Percentiles rank a stretch among this genome's conserved stretches.
These are phyloP conservation scores for Pristiophorus japonicus DNA, from an alignment of 2,113 vertebrate genomes.

Conservation along the genomic window DNA sequence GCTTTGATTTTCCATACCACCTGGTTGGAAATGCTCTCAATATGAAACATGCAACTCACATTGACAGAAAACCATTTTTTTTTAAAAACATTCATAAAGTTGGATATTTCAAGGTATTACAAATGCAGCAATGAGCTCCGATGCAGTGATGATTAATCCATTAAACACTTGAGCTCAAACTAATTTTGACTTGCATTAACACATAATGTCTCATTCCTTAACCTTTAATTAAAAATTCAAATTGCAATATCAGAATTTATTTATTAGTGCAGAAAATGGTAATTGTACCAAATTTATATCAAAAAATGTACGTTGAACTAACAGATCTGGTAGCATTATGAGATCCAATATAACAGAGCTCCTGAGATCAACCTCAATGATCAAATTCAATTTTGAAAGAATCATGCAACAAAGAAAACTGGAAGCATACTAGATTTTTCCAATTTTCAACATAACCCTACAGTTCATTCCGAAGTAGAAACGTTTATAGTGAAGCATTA, in stretches of 20 bases:
- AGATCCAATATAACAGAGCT: background rate
- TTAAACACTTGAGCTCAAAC: background rate
- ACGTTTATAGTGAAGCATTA: background rate
- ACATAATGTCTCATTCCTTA: background rate
- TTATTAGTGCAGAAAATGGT: background rate
- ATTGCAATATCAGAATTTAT: background rate
- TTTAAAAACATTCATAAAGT: background rate
- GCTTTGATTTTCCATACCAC: constrained; percentile 6
- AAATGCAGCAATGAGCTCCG: background rate
- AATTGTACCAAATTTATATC: background rate
- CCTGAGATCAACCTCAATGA: background rate
- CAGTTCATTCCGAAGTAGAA: background rate
- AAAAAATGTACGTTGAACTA: background rate
- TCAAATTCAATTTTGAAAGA: background rate
- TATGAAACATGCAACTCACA: constrained; percentile 13
- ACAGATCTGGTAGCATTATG: background rate
- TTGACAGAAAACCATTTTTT: constrained; percentile 18
- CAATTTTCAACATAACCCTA: too few relatives aligned
- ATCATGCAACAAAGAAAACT: background rate
- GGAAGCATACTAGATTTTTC: background rate
- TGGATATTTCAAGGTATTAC: background rate
- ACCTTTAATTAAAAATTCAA: constrained; percentile 12
- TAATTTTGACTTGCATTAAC: background rate
- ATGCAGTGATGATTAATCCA: background rate
- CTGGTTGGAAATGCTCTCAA: constrained; percentile 19